A percentile compares a stretch with the other conserved stretches of the same genome.
Evolutionary conservation across 2,113 vertebrate species (phyloP).

Genomic region (Ageneiosus marmoratus): DNA sequence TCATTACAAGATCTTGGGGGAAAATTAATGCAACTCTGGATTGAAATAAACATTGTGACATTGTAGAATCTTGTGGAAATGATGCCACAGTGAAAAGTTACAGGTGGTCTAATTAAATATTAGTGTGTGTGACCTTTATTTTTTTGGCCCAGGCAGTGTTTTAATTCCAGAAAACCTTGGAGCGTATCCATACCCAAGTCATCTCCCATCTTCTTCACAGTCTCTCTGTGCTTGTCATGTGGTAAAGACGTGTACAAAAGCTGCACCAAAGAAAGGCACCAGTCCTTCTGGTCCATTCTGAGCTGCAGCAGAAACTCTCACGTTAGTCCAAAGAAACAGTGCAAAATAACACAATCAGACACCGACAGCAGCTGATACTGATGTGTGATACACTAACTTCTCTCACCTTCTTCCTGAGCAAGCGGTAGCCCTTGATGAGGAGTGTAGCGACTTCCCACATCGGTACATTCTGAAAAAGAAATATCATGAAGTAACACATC

Average conservation of each 20-base stretch:
- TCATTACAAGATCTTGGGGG: no score
- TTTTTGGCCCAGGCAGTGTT: no score
- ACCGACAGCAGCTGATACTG: background rate
- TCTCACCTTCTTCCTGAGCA: background rate
- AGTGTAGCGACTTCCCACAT: background rate
- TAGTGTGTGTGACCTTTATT: no score
- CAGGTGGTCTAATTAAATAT: no score
- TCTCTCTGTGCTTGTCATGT: background rate
- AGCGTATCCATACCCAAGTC: background rate
- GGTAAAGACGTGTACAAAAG: background rate
- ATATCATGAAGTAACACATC: background rate
- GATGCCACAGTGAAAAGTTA: background rate
- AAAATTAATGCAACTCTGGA: no score
- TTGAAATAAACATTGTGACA: no score
- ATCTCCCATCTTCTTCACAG: slow-evolving; percentile 1
- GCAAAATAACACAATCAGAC: background rate
- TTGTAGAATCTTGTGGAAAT: no score
- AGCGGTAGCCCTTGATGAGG: background rate
- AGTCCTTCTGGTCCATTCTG: background rate
- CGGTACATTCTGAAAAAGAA: slow-evolving; percentile 1
- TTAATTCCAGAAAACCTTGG: background rate
- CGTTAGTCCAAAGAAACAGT: background rate
- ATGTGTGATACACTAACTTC: background rate
- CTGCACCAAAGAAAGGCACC: background rate
- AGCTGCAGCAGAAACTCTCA: background rate